Evolutionary conservation across 2,888 invertebrate species (phyloP), one percentile per base, ranked within the genome.

Genomic region (Diaprepes abbreviatus): DNA sequence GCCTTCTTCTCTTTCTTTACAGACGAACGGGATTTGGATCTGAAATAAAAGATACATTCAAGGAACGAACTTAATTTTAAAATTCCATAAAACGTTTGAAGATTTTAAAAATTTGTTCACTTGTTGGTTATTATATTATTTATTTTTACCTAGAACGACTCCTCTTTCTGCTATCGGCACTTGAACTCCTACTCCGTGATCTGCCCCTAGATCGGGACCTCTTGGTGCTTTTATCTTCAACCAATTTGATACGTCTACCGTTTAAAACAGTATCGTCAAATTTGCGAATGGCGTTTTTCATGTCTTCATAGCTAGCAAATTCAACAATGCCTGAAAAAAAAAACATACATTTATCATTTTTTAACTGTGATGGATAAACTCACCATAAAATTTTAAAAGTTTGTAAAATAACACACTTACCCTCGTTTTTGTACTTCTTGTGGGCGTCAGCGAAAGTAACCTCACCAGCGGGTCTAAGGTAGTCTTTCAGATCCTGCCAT

Each of bases 401-500:
- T n/a, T 10, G n/a, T n/a, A n/a, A 45, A 45, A n/a, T 45, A 4
- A 17, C 2, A 2, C 21, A 14, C 65, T 48, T 40, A 57, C 94
- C 94, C 86, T 94, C 94, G 86, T 97, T 97, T 76, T 93, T 89
- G 75, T 93, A 91, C 79, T 93, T 92, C 82, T 96, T 96, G 82
- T 97, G 97, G 10, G 97, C 97, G 85, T 90, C 97, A 78, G 97
- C 97, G 84, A 96, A 97, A 24, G 97, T 97, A 4, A 98, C 97
- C 87, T 98, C 97, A 73, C 97, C 97, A 76, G 96, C 96, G 84
- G 95, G 94, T 79, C 97, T 91, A 96, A 98, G 96, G 86, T 95
- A 95, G 87, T 98, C 97, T 88, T 98, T 98, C 85, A 98, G 88
- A 86, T 97, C 97, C 96, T 96, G 87, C 97, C 97, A 97, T 87